Evolutionary conservation across 2,797 vertebrate genomes (phyloP).

Genomic region (Danio kyathit): DNA sequence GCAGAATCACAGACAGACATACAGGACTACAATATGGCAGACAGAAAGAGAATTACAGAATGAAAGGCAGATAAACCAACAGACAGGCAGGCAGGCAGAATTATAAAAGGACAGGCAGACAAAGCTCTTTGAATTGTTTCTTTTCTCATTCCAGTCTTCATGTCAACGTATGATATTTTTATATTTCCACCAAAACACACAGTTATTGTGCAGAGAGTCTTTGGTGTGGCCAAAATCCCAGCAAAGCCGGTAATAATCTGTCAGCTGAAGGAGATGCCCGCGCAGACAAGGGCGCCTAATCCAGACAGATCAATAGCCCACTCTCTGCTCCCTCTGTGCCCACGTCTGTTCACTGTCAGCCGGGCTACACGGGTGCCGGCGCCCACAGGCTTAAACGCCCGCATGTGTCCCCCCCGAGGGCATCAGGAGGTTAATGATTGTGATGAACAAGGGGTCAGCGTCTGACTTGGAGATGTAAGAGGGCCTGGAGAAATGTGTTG

Average conservation of each 20-base stretch:
- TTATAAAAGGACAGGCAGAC: no score
- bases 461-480: conserved; percentile 74
- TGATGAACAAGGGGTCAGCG: conserved; percentile 74
- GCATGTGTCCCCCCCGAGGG: conserved; percentile 59
- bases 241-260: conserved; percentile 84
- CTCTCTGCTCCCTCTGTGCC: conserved; percentile 60
- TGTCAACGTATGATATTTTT: conserved; percentile 79
- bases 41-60: no score
- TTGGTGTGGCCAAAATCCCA: conserved; percentile 77
- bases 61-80: no score
- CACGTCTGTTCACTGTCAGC: conserved; percentile 37
- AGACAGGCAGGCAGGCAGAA: no score
- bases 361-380: not conserved
- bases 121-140: conserved; percentile 65
- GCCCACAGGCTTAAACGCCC: conserved; percentile 25
- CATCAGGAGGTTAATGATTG: conserved; percentile 74
- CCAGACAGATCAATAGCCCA: conserved; percentile 81
- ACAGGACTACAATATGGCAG: no score
- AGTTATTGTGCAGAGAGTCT: conserved; percentile 81
- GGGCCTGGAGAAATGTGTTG: conserved; percentile 49
- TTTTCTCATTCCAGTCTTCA: conserved; percentile 55
- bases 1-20: no score
- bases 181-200: conserved; percentile 76
- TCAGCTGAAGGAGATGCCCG: conserved; percentile 78
- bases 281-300: conserved; percentile 81